These are phyloP conservation scores for Corythoichthys intestinalis DNA, from an alignment of 2,113 vertebrate genomes.

Conservation along the genomic window DNA sequence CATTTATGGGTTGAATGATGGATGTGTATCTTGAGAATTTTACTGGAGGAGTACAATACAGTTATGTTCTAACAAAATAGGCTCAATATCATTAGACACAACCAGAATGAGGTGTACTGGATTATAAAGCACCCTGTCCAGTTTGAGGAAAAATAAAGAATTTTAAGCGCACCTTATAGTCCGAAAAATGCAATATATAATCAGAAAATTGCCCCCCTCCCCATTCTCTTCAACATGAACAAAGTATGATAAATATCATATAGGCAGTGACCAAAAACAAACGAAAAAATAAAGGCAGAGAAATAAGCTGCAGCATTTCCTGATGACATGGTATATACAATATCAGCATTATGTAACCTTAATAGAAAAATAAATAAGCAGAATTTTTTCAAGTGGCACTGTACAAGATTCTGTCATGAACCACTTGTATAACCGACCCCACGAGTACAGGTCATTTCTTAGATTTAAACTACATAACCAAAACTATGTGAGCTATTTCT, in stretches of 20 bases:
- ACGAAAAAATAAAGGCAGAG: conserved; percentile 4
- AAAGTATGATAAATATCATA: not conserved
- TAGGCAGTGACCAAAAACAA: not conserved
- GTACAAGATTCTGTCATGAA: conserved; percentile 19
- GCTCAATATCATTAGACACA: no score
- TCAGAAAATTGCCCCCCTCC: not conserved
- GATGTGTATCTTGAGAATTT: no score
- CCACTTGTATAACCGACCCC: conserved; percentile 10
- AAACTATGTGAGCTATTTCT: conserved; percentile 10
- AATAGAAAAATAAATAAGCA: conserved; percentile 22
- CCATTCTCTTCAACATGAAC: not conserved
- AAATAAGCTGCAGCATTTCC: conserved; percentile 23
- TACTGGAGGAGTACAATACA: no score
- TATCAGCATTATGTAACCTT: conserved; percentile 29
- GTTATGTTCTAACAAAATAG: no score
- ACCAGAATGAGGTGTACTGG: no score
- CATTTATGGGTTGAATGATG: no score
- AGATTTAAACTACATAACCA: conserved; percentile 31
- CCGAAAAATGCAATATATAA: not conserved
- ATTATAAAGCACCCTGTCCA: no score
- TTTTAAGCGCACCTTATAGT: no score
- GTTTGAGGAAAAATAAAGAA: no score
- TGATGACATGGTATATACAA: conserved; percentile 34
- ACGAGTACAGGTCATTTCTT: conserved; percentile 30
- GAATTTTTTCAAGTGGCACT: conserved; percentile 30